phyloP scores from a whole-genome alignment of 2,797 vertebrate genomes.

The Staurois parvus region DNA sequence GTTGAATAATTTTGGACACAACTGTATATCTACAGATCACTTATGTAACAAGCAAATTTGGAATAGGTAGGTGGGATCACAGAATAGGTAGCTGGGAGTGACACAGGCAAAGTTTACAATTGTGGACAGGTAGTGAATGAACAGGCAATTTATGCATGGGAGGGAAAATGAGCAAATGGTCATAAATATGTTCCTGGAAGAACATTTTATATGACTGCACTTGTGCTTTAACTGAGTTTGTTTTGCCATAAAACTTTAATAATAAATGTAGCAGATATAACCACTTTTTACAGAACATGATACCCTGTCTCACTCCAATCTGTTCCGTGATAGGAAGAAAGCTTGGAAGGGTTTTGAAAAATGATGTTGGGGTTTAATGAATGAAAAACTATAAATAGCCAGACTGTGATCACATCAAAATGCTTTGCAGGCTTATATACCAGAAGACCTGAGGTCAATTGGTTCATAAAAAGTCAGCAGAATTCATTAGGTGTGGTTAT shows the following conservation, averaged over 20 bases:
- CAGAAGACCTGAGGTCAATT: conserved; percentile 52
- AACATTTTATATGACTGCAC: neutral
- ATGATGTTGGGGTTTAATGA: conserved; percentile 36
- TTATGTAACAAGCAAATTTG: too few relatives aligned
- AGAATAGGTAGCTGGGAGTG: too few relatives aligned
- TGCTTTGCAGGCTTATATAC: conserved; percentile 43
- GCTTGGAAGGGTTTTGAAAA: conserved; percentile 40
- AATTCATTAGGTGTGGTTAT: conserved; percentile 56
- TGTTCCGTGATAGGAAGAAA: conserved; percentile 32
- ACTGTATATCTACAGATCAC: too few relatives aligned
- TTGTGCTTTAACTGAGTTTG: neutral
- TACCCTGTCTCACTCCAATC: conserved; percentile 36
- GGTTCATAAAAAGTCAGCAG: conserved; percentile 56
- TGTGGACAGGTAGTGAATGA: too few relatives aligned
- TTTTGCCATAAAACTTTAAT: conserved; percentile 13
- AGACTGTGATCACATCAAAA: conserved; percentile 52
- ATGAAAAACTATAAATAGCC: conserved; percentile 56
- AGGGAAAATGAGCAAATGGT: too few relatives aligned
- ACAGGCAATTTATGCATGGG: too few relatives aligned
- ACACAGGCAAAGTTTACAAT: too few relatives aligned
- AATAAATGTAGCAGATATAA: conserved; percentile 27
- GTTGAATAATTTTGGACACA: too few relatives aligned
- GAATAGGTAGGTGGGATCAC: too few relatives aligned
- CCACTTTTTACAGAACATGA: conserved; percentile 35
- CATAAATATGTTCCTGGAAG: too few relatives aligned